A percentile compares a stretch with the other conserved stretches of the same genome.
phyloP scores from a whole-genome alignment of 1,140 invertebrate genomes.

The Sarcophaga bullata region DNA sequence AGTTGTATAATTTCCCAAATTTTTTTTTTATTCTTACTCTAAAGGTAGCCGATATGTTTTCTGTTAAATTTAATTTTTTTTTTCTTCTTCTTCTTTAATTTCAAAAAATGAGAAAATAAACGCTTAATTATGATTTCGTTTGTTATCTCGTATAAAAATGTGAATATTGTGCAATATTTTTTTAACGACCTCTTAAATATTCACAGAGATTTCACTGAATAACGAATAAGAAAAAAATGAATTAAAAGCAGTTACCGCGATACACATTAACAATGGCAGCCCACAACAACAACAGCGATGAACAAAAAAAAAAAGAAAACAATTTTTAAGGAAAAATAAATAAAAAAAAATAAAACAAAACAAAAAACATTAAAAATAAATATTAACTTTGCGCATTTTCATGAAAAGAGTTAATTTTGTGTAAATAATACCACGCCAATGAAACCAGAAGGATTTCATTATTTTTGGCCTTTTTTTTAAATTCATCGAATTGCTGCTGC shows the following conservation, averaged over 20 bases:
- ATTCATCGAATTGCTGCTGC: too few relatives aligned
- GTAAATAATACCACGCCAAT: background rate
- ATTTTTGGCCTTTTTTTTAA: too few relatives aligned
- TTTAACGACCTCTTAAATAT: background rate
- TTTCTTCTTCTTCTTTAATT: too few relatives aligned
- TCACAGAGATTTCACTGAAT: background rate
- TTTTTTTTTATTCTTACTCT: background rate
- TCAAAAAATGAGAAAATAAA: background rate
- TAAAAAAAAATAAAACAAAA: background rate
- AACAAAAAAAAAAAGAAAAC: background rate
- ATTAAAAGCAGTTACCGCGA: background rate
- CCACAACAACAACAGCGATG: background rate
- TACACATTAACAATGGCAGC: background rate
- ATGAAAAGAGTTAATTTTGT: slow-evolving; percentile 17
- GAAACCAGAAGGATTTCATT: background rate
- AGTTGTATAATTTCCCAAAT: background rate
- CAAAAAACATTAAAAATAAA: background rate
- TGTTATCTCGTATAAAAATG: slow-evolving; percentile 1
- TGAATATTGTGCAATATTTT: background rate
- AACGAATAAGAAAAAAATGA: too few relatives aligned
- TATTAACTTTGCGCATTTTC: background rate
- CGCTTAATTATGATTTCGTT: slow-evolving; percentile 24
- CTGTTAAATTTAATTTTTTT: too few relatives aligned
- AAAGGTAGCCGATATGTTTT: too few relatives aligned
- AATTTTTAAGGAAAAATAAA: background rate